Conservation (phyloP, 2,888 invertebrate genomes). For the Cylloceria caligata region DNA sequence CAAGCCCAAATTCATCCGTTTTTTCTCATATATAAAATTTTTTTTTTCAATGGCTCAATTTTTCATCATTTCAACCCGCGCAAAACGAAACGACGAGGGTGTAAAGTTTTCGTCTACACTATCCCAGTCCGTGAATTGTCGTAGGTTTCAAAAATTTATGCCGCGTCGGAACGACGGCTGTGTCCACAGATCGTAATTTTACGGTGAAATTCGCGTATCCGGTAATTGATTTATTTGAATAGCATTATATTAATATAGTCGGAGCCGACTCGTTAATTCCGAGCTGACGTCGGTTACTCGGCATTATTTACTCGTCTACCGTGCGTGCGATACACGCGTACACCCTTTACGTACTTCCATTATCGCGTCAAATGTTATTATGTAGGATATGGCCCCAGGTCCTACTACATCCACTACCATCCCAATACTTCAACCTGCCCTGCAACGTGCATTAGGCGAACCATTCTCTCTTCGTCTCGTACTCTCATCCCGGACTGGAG, state of each 20-base stretch:
- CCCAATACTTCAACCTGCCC: neutral
- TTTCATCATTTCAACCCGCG: constrained; percentile 1
- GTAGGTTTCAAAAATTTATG: constrained; percentile 18
- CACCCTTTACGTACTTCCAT: constrained; percentile 38
- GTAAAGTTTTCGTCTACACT: neutral
- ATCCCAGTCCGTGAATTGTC: neutral
- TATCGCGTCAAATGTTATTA: constrained; percentile 50
- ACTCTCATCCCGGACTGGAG: constrained; percentile 1
- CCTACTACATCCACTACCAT: neutral
- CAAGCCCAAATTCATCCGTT: neutral
- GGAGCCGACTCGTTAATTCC: constrained; percentile 7
- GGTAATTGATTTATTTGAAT: constrained; percentile 42
- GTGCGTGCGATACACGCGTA: neutral
- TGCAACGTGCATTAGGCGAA: constrained; percentile 27
- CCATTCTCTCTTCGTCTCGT: neutral
- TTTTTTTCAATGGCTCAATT: neutral
- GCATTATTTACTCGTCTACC: neutral
- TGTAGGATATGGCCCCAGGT: constrained; percentile 2
- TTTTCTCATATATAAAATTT: no score
- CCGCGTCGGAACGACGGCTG: constrained; percentile 6
- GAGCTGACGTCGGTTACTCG: neutral
- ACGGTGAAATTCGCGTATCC: constrained; percentile 27
- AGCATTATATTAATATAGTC: constrained; percentile 43
- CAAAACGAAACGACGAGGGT: neutral
- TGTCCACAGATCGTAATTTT: constrained; percentile 24